Evolutionary conservation across 2,888 invertebrate genomes (phyloP).

Genomic region (Lasioglossum figueresi): DNA sequence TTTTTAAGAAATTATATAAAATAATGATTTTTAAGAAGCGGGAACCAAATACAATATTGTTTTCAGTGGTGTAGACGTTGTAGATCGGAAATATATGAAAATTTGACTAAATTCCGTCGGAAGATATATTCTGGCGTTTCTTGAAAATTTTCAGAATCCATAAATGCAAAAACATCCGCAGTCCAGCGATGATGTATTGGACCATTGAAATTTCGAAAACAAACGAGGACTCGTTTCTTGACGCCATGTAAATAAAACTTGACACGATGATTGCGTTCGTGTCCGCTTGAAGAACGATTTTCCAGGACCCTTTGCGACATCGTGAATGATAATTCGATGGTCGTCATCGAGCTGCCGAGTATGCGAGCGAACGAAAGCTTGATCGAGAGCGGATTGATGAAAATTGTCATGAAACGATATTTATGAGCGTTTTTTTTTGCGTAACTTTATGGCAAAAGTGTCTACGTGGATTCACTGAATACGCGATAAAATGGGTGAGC

Average conservation of each 20-base stretch:
- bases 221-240: background rate
- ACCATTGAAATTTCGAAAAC: background rate
- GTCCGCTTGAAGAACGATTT: constrained; percentile 30
- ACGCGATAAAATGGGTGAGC: constrained; percentile 48
- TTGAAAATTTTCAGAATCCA: too few species aligned
- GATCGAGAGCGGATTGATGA: constrained; percentile 44
- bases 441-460: background rate
- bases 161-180: too few species aligned
- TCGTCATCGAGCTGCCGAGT: constrained; percentile 39
- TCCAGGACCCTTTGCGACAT: constrained; percentile 17
- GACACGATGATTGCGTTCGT: constrained; percentile 12
- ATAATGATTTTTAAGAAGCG: too few species aligned
- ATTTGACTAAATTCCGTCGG: too few species aligned
- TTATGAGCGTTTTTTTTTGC: constrained; percentile 14
- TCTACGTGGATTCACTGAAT: background rate
- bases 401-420: constrained; percentile 26
- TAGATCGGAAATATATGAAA: too few species aligned
- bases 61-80: too few species aligned
- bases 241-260: constrained; percentile 38
- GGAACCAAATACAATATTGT: too few species aligned
- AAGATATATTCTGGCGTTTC: too few species aligned
- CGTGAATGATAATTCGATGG: constrained; percentile 61
- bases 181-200: background rate
- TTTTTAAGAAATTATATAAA: background rate
- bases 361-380: constrained; percentile 17